A percentile compares a stretch with the other conserved stretches of the same genome.
Conservation (phyloP, 2,888 invertebrate genomes). For the Netelia inedita region DNA sequence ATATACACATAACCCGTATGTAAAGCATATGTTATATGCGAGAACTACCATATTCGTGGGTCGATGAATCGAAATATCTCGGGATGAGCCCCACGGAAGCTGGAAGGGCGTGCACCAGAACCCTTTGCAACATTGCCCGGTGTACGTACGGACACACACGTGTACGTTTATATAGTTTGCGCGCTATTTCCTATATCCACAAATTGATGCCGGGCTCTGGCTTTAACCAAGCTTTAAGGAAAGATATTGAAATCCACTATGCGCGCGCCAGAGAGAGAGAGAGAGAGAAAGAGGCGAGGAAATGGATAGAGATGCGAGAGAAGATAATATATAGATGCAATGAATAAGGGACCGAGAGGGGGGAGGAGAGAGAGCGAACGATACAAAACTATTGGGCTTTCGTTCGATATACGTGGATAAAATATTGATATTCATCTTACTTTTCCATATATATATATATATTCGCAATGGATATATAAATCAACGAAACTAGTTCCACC, state of each 20-base stretch:
- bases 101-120: constrained; percentile 5
- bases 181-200: constrained; percentile 32
- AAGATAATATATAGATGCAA: constrained; percentile 10
- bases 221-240: constrained; percentile 69
- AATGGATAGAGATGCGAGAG: constrained; percentile 6
- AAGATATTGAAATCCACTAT: constrained; percentile 74
- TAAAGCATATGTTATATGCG: neutral
- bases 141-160: neutral
- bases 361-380: constrained; percentile 53
- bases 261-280: constrained; percentile 1
- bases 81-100: neutral
- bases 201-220: constrained; percentile 71
- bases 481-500: constrained; percentile 22
- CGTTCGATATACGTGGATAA: constrained; percentile 69
- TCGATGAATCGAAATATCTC: constrained; percentile 32
- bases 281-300: neutral
- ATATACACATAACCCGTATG: neutral
- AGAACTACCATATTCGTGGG: neutral
- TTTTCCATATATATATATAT: constrained; percentile 11
- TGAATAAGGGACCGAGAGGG: constrained; percentile 40
- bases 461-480: constrained; percentile 4
- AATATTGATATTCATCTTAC: constrained; percentile 73
- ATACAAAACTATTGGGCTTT: constrained; percentile 71
- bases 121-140: constrained; percentile 4
- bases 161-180: neutral